Conservation (phyloP, 2,888 invertebrate species). For the Diarsia brunnea region DNA sequence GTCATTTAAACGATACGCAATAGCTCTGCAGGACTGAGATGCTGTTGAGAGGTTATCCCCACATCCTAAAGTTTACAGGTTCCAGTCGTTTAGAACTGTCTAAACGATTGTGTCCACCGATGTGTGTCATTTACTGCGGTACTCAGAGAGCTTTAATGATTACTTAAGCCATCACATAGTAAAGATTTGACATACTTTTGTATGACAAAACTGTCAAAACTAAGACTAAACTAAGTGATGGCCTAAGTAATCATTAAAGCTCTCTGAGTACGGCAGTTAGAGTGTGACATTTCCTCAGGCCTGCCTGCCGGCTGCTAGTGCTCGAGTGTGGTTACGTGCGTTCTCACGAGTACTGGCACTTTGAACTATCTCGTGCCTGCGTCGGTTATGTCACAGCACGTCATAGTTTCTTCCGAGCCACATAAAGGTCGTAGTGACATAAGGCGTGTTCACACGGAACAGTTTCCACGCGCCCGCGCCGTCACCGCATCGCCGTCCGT, state of each 20-base stretch:
- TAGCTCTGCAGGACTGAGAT: too few species aligned
- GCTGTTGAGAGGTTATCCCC: background rate
- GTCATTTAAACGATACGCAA: too few species aligned
- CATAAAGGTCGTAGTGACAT: conserved; percentile 31
- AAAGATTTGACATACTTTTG: too few species aligned
- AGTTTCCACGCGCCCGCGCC: conserved; percentile 54
- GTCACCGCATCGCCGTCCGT: background rate
- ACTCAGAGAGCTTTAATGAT: too few species aligned
- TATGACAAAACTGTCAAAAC: too few species aligned
- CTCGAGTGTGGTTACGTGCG: background rate
- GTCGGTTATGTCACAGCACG: conserved; percentile 25
- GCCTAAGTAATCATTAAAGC: too few species aligned
- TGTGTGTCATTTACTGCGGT: background rate
- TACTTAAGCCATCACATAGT: too few species aligned
- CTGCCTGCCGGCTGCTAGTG: background rate
- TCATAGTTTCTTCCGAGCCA: conserved; percentile 10
- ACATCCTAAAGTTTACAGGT: background rate
- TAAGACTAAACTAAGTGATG: too few species aligned
- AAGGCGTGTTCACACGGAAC: conserved; percentile 60
- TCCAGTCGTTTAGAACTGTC: background rate
- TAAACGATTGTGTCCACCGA: background rate
- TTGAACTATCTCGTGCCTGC: background rate
- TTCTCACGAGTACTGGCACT: background rate
- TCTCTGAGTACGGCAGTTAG: too few species aligned
- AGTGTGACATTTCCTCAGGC: background rate